These are phyloP conservation scores for Chymomyza procnemis DNA, from an alignment of 2,888 invertebrate genomes.

Conservation along the genomic window DNA sequence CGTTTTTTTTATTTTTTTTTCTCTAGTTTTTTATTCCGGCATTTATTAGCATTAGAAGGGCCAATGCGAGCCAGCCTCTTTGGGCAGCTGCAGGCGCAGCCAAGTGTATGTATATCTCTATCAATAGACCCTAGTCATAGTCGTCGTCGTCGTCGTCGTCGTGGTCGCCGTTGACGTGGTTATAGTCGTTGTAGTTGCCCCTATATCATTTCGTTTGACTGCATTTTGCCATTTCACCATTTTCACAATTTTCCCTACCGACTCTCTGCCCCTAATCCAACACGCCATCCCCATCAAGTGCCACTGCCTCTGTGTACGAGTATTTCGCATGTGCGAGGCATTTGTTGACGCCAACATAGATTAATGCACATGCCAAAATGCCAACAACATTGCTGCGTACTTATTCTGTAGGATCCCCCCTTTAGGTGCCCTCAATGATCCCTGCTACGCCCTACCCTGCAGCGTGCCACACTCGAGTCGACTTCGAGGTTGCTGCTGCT, in stretches of 20 bases:
- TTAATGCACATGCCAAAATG: constrained; percentile 50
- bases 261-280: too few relatives aligned
- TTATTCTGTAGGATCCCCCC: constrained; percentile 1
- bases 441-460: constrained; percentile 1
- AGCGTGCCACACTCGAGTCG: not conserved
- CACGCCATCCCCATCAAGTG: too few relatives aligned
- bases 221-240: not conserved
- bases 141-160: not conserved
- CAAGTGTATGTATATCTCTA: not conserved
- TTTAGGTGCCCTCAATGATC: not conserved
- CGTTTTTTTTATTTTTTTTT: not conserved
- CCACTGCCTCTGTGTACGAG: not conserved
- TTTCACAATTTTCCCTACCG: not conserved
- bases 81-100: not conserved
- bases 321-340: constrained; percentile 53
- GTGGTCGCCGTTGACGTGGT: too few relatives aligned
- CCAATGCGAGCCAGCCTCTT: too few relatives aligned
- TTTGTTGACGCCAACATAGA: constrained; percentile 58
- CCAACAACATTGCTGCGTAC: constrained; percentile 12
- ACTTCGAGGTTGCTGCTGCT: not conserved
- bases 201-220: not conserved
- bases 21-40: not conserved
- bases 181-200: not conserved
- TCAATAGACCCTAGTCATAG: not conserved
- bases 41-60: not conserved